phyloP scores from a whole-genome alignment of 1,140 invertebrate species.

The Microplitis demolitor region DNA sequence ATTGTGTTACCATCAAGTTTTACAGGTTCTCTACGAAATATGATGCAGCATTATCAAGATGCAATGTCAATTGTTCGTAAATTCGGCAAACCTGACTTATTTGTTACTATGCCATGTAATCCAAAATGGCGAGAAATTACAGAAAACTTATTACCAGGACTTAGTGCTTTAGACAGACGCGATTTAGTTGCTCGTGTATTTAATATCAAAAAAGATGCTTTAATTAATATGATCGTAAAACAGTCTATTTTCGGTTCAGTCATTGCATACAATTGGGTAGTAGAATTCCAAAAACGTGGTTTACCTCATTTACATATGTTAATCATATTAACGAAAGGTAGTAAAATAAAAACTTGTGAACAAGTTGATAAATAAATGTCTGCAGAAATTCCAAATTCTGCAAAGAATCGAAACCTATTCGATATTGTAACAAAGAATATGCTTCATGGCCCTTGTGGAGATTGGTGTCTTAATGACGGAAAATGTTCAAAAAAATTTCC shows the following conservation, averaged over 20 bases:
- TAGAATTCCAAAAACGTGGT: constrained; percentile 16
- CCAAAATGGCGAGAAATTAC: no score
- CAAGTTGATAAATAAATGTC: constrained; percentile 24
- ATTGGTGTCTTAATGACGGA: constrained; percentile 32
- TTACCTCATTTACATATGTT: constrained; percentile 20
- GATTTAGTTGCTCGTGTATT: constrained; percentile 34
- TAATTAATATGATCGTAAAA: constrained; percentile 18
- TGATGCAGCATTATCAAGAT: constrained; percentile 55
- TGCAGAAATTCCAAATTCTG: constrained; percentile 28
- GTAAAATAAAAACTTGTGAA: constrained; percentile 12
- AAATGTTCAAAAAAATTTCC: constrained; percentile 42
- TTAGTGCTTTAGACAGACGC: constrained; percentile 34
- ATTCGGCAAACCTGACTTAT: constrained; percentile 55
- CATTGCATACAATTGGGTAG: not conserved
- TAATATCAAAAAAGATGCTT: constrained; percentile 18
- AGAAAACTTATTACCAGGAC: no score
- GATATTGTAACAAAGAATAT: constrained; percentile 28
- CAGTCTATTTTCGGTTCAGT: constrained; percentile 3
- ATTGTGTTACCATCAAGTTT: no score
- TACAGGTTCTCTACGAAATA: constrained; percentile 48
- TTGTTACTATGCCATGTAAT: not conserved
- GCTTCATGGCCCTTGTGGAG: constrained; percentile 46
- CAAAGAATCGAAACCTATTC: not conserved
- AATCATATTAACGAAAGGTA: constrained; percentile 30
- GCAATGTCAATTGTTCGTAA: constrained; percentile 54